Percentiles rank a stretch among this genome's conserved stretches.
Evolutionary conservation across 2,113 vertebrate species (phyloP).

Genomic region (Oncorhynchus mykiss): DNA sequence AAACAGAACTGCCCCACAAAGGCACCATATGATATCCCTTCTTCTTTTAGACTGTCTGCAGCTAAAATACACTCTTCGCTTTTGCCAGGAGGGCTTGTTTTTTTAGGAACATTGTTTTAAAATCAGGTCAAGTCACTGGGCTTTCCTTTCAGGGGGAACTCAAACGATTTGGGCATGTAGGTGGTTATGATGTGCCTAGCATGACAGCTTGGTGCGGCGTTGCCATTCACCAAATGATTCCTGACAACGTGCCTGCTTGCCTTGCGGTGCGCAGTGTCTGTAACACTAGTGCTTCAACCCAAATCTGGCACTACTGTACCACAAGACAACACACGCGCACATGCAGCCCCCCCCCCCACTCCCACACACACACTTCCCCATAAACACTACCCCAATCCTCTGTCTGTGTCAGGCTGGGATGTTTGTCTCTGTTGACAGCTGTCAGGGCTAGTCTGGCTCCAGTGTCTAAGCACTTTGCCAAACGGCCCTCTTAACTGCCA

Average conservation of each 20-base stretch:
- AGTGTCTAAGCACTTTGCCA: conserved; percentile 63
- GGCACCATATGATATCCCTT: too few relatives aligned
- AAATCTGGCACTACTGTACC: conserved; percentile 15
- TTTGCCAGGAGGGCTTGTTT: conserved; percentile 4
- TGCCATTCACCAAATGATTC: conserved; percentile 44
- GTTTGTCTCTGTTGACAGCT: conserved; percentile 69
- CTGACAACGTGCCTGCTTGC: conserved; percentile 46
- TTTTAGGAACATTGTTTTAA: not conserved
- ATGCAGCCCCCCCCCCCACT: not conserved
- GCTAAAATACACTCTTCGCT: too few relatives aligned
- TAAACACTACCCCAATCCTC: not conserved
- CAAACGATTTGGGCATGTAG: conserved; percentile 37
- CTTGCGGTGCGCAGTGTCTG: conserved; percentile 43
- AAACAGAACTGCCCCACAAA: too few relatives aligned
- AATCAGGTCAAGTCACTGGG: conserved; percentile 52
- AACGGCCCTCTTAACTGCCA: conserved; percentile 62
- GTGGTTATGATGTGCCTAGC: conserved; percentile 51
- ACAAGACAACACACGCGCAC: not conserved
- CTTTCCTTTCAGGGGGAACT: conserved; percentile 30
- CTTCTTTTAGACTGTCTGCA: too few relatives aligned
- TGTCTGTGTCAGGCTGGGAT: conserved; percentile 32
- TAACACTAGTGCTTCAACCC: conserved; percentile 33
- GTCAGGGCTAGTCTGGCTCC: conserved; percentile 68
- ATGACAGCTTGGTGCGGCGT: conserved; percentile 30
- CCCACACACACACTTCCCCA: not conserved